A percentile compares a stretch with the other conserved stretches of the same genome.
These are phyloP conservation scores for Manis javanica DNA, from an alignment of 2,797 vertebrate species.

Conservation along the genomic window DNA sequence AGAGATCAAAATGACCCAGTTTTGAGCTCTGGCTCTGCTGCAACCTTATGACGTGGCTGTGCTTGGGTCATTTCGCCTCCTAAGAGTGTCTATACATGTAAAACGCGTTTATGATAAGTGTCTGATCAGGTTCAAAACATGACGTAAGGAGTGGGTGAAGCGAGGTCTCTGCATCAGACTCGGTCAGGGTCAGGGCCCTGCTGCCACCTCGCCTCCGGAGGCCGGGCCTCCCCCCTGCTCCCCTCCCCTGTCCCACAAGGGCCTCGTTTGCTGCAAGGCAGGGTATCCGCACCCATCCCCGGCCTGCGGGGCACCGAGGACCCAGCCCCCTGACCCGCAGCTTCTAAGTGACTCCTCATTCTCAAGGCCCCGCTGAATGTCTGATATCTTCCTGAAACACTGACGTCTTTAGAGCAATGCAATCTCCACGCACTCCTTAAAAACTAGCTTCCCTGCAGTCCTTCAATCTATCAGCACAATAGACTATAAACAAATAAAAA, in stretches of 20 bases:
- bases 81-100: neutral
- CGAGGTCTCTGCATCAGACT: neutral
- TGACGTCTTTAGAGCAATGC: neutral
- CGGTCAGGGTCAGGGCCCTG: rapidly evolving
- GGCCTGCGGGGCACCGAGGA: rapidly evolving
- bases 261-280: neutral
- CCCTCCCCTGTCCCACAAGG: neutral
- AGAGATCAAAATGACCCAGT: neutral
- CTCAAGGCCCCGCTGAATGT: neutral
- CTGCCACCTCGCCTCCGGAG: neutral
- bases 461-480: neutral
- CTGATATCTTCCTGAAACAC: neutral
- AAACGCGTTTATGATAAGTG: neutral
- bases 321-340: neutral
- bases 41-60: neutral
- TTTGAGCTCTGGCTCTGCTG: neutral
- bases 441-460: neutral
- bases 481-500: neutral
- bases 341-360: neutral
- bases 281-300: neutral
- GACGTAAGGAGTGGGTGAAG: neutral
- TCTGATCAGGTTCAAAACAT: neutral
- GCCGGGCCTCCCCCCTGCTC: neutral
- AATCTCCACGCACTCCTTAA: neutral
- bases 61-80: neutral